Evolutionary conservation across 2,797 vertebrate species (phyloP).

Genomic region (Myiotriccus ornatus): DNA sequence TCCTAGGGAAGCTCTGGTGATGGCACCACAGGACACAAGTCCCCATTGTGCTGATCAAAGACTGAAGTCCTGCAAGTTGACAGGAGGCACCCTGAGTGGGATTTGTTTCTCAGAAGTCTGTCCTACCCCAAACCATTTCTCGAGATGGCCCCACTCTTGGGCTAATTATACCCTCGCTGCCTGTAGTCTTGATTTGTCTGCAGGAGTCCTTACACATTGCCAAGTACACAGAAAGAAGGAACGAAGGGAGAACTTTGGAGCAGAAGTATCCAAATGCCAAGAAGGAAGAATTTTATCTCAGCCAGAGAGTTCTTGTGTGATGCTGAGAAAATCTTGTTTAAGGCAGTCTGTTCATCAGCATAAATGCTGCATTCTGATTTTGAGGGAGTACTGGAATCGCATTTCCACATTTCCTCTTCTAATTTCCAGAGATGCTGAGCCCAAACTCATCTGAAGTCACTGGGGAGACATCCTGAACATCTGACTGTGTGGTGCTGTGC

Average conservation of each 20-base stretch:
- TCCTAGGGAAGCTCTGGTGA: not conserved
- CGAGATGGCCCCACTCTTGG: not conserved
- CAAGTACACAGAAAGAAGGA: not conserved
- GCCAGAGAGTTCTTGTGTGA: not conserved
- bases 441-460: not conserved
- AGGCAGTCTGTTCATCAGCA: not conserved
- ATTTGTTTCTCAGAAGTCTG: not conserved
- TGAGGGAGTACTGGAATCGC: not conserved
- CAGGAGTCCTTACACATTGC: not conserved
- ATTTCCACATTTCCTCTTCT: not conserved
- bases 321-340: not conserved
- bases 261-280: not conserved
- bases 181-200: not conserved
- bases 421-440: not conserved
- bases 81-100: not conserved
- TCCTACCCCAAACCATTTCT: not conserved
- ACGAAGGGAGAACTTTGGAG: not conserved
- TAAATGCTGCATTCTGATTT: not conserved
- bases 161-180: not conserved
- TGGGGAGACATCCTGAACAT: not conserved
- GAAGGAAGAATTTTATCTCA: not conserved
- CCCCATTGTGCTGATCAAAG: not conserved
- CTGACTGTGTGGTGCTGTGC: not conserved
- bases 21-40: not conserved
- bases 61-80: not conserved